Conservation (phyloP, 2,113 vertebrate genomes). For the Nesoenas mayeri region DNA sequence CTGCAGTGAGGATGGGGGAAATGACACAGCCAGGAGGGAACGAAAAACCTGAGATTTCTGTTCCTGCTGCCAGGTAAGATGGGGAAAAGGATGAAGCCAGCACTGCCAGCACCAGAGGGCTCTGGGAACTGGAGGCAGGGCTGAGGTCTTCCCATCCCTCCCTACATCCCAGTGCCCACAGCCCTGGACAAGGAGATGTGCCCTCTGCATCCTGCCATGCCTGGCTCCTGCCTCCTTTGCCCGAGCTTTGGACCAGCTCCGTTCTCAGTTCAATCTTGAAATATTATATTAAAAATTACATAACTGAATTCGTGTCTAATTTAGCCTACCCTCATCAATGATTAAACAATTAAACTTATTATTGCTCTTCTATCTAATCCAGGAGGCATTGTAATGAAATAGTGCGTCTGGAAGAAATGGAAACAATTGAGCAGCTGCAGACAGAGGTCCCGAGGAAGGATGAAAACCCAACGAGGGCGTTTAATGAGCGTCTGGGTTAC, state of each 20-base stretch:
- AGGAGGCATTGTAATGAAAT: not conserved
- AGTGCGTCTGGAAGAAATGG: not conserved
- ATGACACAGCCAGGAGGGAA: not conserved
- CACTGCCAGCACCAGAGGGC: not conserved
- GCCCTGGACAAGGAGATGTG: not conserved
- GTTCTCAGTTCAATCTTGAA: not conserved
- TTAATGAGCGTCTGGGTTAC: not conserved
- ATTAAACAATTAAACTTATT: conserved; percentile 42
- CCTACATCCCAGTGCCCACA: not conserved
- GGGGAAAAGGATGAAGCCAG: not conserved
- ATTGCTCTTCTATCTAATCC: not conserved
- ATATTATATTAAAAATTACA: not conserved
- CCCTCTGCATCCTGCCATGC: not conserved
- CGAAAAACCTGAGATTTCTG: not conserved
- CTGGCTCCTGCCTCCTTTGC: not conserved
- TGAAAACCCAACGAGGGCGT: not conserved
- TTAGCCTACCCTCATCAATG: conserved; percentile 31
- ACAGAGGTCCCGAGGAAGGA: not conserved
- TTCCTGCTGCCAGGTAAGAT: not conserved
- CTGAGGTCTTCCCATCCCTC: not conserved
- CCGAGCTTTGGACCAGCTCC: not conserved
- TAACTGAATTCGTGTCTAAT: conserved; percentile 1
- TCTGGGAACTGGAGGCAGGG: not conserved
- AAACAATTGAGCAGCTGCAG: conserved; percentile 9
- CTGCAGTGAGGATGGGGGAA: not conserved